Conservation (phyloP, 2,888 invertebrate genomes). For the Hesperia comma region DNA sequence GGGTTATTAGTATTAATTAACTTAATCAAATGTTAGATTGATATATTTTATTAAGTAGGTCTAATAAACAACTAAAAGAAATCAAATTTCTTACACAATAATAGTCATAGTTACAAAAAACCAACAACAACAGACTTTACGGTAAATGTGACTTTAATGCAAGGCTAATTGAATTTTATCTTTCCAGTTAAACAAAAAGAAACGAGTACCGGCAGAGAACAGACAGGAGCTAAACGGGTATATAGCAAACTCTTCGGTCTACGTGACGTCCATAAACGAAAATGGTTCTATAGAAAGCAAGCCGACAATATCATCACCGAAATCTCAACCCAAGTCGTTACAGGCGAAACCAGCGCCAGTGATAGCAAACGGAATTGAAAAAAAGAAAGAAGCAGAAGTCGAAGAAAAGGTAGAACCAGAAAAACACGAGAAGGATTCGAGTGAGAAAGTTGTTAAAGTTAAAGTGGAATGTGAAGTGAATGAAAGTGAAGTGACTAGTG, state of each 20-base stretch:
- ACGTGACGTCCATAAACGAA: constrained; percentile 89
- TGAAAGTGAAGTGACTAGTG: constrained; percentile 70
- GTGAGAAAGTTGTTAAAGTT: constrained; percentile 71
- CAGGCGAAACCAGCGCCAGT: constrained; percentile 77
- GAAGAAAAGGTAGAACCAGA: constrained; percentile 61
- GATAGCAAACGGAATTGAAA: constrained; percentile 71
- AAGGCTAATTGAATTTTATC: constrained; percentile 61
- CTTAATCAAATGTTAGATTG: no score
- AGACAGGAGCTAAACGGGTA: constrained; percentile 89
- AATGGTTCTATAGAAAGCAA: constrained; percentile 78
- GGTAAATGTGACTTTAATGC: no score
- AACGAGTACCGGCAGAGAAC: constrained; percentile 79
- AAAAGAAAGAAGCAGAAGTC: constrained; percentile 56
- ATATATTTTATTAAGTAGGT: no score
- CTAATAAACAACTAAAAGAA: no score
- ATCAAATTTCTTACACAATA: no score
- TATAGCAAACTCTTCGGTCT: constrained; percentile 92
- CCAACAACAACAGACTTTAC: background rate
- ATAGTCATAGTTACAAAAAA: no score
- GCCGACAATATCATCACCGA: constrained; percentile 77
- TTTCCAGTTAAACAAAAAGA: constrained; percentile 86
- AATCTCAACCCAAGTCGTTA: constrained; percentile 73
- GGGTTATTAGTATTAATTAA: no score
- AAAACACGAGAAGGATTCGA: constrained; percentile 73
- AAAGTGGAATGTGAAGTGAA: constrained; percentile 62